Evolutionary conservation across 1,140 invertebrate species (phyloP).

Genomic region (Drosophila varians): DNA sequence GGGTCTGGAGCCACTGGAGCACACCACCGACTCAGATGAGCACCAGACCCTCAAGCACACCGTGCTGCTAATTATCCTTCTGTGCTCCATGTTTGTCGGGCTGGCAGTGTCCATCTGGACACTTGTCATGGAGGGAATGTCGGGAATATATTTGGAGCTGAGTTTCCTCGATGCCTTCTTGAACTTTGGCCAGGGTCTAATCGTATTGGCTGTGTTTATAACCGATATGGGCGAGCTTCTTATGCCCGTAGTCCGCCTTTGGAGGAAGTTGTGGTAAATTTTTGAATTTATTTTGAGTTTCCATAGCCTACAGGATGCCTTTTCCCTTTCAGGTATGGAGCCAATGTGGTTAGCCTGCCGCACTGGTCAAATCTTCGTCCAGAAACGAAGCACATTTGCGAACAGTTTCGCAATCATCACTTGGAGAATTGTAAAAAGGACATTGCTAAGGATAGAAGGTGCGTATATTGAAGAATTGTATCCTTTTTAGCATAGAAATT

Average conservation of each 20-base stretch:
- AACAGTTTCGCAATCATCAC: conserved; percentile 94
- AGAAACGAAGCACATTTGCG: conserved; percentile 92
- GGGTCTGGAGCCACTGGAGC: conserved; percentile 85
- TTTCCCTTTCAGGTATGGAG: conserved; percentile 86
- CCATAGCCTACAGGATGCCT: background rate
- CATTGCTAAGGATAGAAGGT: conserved; percentile 89
- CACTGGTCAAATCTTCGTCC: conserved; percentile 89
- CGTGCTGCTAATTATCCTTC: conserved; percentile 91
- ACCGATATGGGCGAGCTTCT: conserved; percentile 90
- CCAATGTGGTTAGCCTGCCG: conserved; percentile 88
- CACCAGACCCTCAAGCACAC: conserved; percentile 92
- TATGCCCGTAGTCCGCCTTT: conserved; percentile 87
- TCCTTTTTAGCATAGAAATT: background rate
- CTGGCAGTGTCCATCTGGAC: conserved; percentile 94
- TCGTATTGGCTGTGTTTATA: conserved; percentile 94
- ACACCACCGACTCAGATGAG: conserved; percentile 85
- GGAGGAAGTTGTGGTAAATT: conserved; percentile 85
- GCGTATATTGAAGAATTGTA: too few relatives aligned
- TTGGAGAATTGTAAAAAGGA: conserved; percentile 91
- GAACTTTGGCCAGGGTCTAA: conserved; percentile 94
- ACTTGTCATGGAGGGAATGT: conserved; percentile 92
- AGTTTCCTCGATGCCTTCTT: conserved; percentile 95
- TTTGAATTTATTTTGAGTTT: background rate
- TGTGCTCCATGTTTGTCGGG: conserved; percentile 94
- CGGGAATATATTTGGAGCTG: conserved; percentile 95